These are phyloP conservation scores for Jacana jacana DNA, from an alignment of 2,113 vertebrate species.

Conservation along the genomic window DNA sequence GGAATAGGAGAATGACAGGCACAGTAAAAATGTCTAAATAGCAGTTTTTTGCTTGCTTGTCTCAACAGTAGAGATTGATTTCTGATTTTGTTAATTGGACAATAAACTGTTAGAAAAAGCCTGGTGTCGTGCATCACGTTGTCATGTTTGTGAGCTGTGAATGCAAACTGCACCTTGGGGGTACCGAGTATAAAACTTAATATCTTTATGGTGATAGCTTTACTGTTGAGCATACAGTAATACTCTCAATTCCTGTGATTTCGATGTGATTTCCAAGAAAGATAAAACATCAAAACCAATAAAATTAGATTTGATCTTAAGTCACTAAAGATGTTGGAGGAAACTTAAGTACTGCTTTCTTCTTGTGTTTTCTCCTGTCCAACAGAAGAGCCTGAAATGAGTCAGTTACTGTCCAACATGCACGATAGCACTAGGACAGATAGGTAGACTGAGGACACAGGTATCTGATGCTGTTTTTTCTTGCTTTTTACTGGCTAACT, in stretches of 20 bases:
- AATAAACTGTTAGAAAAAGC: not conserved
- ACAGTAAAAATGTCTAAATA: not conserved
- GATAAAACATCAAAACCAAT: not conserved
- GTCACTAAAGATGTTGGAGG: not conserved
- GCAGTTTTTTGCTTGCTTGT: not conserved
- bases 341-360: not conserved
- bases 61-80: not conserved
- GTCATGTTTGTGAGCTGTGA: not conserved
- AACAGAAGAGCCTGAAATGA: not conserved
- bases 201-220: not conserved
- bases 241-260: not conserved
- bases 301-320: not conserved
- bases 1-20: not conserved
- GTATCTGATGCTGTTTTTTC: not conserved
- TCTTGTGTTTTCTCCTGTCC: not conserved
- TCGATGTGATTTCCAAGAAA: not conserved
- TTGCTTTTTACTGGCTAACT: slow-evolving; percentile 22
- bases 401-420: not conserved
- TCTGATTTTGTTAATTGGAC: slow-evolving; percentile 22
- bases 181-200: not conserved
- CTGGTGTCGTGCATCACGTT: not conserved
- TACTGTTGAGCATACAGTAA: not conserved
- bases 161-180: not conserved
- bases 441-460: not conserved
- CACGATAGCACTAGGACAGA: not conserved